These are phyloP conservation scores for Chrysomela aeneicollis DNA, from an alignment of 2,888 invertebrate species.

Conservation along the genomic window DNA sequence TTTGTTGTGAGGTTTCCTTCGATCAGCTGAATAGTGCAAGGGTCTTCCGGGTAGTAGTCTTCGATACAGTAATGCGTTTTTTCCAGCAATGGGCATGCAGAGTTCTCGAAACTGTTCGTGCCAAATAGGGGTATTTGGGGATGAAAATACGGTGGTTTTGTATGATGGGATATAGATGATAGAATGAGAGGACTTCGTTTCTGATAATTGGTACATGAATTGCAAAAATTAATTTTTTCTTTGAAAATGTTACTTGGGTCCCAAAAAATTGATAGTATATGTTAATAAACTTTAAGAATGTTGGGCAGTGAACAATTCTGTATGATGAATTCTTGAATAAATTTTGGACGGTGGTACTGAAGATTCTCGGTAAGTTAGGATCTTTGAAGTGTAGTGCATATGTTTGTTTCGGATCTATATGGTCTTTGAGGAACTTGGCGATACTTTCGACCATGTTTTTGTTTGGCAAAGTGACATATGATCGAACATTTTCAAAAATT, in stretches of 20 bases:
- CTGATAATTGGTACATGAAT: conserved; percentile 10
- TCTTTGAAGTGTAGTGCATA: no score
- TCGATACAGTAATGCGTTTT: neutral
- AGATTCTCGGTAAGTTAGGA: no score
- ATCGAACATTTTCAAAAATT: no score
- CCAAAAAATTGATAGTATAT: conserved; percentile 8
- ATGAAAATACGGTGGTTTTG: neutral
- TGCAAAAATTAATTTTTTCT: conserved; percentile 19
- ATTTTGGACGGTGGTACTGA: no score
- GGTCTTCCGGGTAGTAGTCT: neutral
- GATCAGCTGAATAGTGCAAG: conserved; percentile 2
- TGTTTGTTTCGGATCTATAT: no score
- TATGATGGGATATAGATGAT: neutral
- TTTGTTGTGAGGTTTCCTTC: neutral
- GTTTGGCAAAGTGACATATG: no score
- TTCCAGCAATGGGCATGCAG: conserved; percentile 1
- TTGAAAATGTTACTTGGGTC: conserved; percentile 11
- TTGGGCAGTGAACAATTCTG: no score
- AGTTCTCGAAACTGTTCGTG: conserved; percentile 2
- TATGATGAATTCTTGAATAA: no score
- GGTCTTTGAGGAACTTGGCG: no score
- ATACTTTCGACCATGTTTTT: no score
- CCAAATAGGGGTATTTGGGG: conserved; percentile 12
- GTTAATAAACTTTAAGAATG: no score
- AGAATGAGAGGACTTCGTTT: neutral